Evolutionary conservation across 2,888 invertebrate species (phyloP), one percentile per base, ranked within the genome.

Genomic region (Lycophotia porphyrea): DNA sequence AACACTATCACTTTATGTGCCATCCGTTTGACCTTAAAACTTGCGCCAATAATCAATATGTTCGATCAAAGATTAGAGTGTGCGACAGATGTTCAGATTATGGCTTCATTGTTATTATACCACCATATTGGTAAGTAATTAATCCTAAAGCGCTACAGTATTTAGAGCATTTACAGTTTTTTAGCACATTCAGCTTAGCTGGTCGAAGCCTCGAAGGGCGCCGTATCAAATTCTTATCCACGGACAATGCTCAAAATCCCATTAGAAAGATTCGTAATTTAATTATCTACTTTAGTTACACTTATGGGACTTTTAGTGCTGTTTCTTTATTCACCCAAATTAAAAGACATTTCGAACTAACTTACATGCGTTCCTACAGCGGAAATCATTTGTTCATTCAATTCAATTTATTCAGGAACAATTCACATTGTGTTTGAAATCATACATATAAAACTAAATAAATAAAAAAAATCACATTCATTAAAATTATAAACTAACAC

Each of bases 41-140:
- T 71, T 82, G 47, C 49, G 31, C 11, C 39, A 18, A 72, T 82
- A 72, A 79, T 78, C 80, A 60, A 76, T 80, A 76, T 66, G 65
- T 67, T 70, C 58, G 63, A 69, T 69, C 39, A 74, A 42, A 44
- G 60, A 63, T 80, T 58, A 68, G 42, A 65, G 52, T 13, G 34
- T 52, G 39, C 13, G 31, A 34, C 75, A 65, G 55, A 58, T 69
- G 36, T 47, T 65, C 27, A 36, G 72, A 2, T 52, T 21, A 52
- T 34, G 24, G 24, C 15, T 74, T 67, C 31, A 71, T 27, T 66
- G 9, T 70, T 65, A 39, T n/a, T 66, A 13, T 65, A 11, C n/a
- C 27, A 24, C 52, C 2, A 31, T 66, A 24, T 66, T n/a, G n/a
- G n/a, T n/a, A n/a, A n/a, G n/a, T n/a, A n/a, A n/a, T n/a, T n/a